Conservation (phyloP, 2,888 invertebrate species). For the Podotricha telesiphe region DNA sequence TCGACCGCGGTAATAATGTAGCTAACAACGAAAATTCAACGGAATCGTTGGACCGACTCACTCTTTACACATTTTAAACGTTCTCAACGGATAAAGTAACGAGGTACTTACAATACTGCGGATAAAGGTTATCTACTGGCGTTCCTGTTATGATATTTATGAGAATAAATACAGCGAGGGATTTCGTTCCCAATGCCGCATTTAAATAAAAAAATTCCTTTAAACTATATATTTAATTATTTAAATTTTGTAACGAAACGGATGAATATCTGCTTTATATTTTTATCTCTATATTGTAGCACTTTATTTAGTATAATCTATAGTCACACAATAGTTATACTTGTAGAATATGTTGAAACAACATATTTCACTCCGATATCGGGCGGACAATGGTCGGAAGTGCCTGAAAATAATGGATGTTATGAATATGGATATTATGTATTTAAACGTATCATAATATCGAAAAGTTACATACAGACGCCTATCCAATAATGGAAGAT, state of each 20-base stretch:
- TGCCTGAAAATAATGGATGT: constrained; percentile 69
- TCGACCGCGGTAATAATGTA: constrained; percentile 64
- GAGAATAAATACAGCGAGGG: constrained; percentile 23
- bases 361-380: constrained; percentile 82
- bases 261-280: background rate
- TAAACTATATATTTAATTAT: constrained; percentile 10
- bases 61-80: constrained; percentile 50
- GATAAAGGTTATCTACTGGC: constrained; percentile 35
- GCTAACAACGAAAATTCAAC: constrained; percentile 62
- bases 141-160: constrained; percentile 35
- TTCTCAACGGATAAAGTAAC: constrained; percentile 43
- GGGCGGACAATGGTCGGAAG: constrained; percentile 78
- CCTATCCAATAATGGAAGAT: constrained; percentile 70
- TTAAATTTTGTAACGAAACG: background rate
- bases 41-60: constrained; percentile 52
- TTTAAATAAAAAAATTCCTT: constrained; percentile 10
- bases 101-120: constrained; percentile 38
- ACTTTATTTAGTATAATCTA: background rate
- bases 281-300: background rate
- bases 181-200: constrained; percentile 19
- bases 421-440: constrained; percentile 28
- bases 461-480: constrained; percentile 67
- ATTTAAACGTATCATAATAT: constrained; percentile 54
- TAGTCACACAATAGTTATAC: constrained; percentile 55
- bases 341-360: constrained; percentile 72